Conservation (phyloP, 2,888 invertebrate species). For the Mactromeris polynyma region DNA sequence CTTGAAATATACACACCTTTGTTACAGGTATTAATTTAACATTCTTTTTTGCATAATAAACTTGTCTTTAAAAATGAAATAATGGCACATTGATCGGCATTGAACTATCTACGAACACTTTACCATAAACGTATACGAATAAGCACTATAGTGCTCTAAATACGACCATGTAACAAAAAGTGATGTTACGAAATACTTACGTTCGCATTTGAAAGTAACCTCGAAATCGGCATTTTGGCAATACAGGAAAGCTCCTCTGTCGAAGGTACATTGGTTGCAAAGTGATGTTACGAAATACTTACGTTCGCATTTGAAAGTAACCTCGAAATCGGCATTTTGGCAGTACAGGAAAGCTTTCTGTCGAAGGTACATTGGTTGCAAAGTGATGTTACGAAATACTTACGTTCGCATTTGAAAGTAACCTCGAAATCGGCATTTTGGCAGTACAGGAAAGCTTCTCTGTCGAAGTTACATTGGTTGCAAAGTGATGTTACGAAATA, state of each 20-base stretch:
- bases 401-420: background rate
- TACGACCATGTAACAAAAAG: no score
- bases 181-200: background rate
- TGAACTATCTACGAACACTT: no score
- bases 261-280: background rate
- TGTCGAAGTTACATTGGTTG: background rate
- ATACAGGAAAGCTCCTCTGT: background rate
- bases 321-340: background rate
- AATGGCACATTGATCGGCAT: no score
- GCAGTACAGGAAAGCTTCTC: background rate
- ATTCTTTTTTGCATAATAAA: no score
- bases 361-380: background rate
- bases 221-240: background rate
- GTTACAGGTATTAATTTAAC: no score
- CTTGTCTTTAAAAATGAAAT: no score
- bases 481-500: no score
- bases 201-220: background rate
- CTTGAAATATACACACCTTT: no score
- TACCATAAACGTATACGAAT: no score
- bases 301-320: background rate
- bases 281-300: background rate
- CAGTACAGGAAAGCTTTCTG: background rate
- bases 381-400: background rate
- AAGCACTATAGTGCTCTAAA: no score
- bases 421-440: background rate